Percentiles rank a stretch among this genome's conserved stretches.
phyloP scores from a whole-genome alignment of 2,113 vertebrate genomes.

The Hirundichthys speculiger region DNA sequence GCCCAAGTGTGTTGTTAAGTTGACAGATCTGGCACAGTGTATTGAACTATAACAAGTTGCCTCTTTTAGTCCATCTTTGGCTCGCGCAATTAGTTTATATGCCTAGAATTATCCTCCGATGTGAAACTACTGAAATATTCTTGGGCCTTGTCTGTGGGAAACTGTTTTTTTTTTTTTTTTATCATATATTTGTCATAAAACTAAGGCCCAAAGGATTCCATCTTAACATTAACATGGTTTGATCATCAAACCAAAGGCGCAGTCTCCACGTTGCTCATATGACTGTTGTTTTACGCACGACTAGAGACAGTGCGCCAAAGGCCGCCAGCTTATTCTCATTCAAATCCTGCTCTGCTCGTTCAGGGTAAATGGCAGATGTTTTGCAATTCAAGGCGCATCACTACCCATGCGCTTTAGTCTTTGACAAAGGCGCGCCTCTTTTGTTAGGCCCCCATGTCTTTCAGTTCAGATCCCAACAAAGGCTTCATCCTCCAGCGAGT shows the following conservation, averaged over 20 bases:
- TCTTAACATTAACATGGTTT: background rate
- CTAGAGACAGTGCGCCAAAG: constrained; percentile 57
- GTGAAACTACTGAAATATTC: too few relatives aligned
- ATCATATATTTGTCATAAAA: background rate
- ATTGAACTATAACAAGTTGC: too few relatives aligned
- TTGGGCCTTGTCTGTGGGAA: too few relatives aligned
- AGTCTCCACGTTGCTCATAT: constrained; percentile 27
- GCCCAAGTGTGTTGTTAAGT: too few relatives aligned
- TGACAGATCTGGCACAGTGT: too few relatives aligned
- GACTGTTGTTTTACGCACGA: constrained; percentile 61
- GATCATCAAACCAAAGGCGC: constrained; percentile 13
- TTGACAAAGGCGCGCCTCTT: constrained; percentile 77
- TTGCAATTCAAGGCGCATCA: constrained; percentile 85
- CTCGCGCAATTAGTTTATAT: too few relatives aligned
- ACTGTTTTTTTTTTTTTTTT: too few relatives aligned
- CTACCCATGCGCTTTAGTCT: constrained; percentile 77
- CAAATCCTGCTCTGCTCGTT: constrained; percentile 75
- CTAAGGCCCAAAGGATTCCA: background rate
- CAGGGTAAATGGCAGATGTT: constrained; percentile 86
- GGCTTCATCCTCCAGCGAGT: constrained; percentile 83
- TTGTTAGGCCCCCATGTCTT: constrained; percentile 82
- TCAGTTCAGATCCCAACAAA: constrained; percentile 75
- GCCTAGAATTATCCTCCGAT: too few relatives aligned
- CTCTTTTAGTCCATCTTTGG: too few relatives aligned
- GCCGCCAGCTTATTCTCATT: constrained; percentile 75